phyloP scores from a whole-genome alignment of 2,888 invertebrate genomes.

The Tipula lateralis region DNA sequence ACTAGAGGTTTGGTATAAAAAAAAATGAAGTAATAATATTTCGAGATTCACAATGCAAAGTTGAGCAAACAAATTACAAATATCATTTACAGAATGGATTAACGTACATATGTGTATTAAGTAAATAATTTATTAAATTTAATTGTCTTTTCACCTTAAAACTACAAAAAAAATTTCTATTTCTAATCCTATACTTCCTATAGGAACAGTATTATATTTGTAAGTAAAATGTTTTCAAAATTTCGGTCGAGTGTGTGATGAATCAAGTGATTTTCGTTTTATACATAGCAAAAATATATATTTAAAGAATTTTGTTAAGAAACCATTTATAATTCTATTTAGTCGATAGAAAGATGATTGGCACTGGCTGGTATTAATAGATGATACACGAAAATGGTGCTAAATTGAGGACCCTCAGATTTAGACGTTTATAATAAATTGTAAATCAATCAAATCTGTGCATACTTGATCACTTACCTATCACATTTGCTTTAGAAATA shows the following conservation, averaged over 20 bases:
- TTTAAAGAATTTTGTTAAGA: neutral
- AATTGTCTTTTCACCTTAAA: constrained; percentile 1
- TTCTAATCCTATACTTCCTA: neutral
- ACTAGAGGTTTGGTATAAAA: neutral
- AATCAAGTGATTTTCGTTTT: neutral
- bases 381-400: neutral
- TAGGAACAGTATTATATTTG: neutral
- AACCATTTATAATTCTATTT: neutral
- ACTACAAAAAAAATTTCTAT: neutral
- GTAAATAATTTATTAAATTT: neutral
- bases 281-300: neutral
- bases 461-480: constrained; percentile 5
- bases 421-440: constrained; percentile 37
- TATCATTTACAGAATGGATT: neutral
- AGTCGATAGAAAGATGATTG: neutral
- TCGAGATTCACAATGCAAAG: neutral
- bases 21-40: neutral
- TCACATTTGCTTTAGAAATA: neutral
- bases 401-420: neutral
- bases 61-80: neutral
- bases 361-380: neutral
- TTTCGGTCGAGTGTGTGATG: neutral
- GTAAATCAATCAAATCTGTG: constrained; percentile 25
- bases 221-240: neutral
- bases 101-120: neutral